phyloP scores from a whole-genome alignment of 1,140 invertebrate species.

The Drosophila tsacasi region DNA sequence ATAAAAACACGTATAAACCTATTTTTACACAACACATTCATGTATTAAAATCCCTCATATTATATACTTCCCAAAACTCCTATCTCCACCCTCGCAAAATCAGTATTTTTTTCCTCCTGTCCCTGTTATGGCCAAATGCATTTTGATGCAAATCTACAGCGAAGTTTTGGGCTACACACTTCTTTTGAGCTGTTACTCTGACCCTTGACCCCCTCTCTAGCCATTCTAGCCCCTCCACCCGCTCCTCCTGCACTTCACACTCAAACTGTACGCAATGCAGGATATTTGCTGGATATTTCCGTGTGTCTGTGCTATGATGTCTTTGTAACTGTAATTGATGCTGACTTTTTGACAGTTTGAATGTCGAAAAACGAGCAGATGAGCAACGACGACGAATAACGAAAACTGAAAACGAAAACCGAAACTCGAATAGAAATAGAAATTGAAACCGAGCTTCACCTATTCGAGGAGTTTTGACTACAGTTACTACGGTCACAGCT shows the following conservation, averaged over 20 bases:
- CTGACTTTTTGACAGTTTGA: constrained; percentile 84
- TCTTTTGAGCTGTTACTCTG: constrained; percentile 61
- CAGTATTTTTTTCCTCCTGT: constrained; percentile 13
- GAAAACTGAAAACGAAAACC: constrained; percentile 48
- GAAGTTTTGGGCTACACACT: constrained; percentile 62
- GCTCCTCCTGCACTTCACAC: constrained; percentile 26
- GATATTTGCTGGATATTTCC: constrained; percentile 26
- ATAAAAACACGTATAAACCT: too few relatives aligned
- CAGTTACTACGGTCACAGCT: constrained; percentile 9
- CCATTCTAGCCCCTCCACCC: not conserved
- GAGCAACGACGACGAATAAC: constrained; percentile 41
- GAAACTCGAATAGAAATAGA: constrained; percentile 20
- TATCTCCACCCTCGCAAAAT: constrained; percentile 28
- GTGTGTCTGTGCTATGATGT: constrained; percentile 57
- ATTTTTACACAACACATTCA: not conserved
- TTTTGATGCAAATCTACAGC: constrained; percentile 77
- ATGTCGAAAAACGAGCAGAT: constrained; percentile 76
- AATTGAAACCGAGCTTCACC: constrained; percentile 37
- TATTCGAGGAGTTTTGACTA: constrained; percentile 37
- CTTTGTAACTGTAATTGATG: constrained; percentile 82
- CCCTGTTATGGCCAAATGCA: constrained; percentile 67
- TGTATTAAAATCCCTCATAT: not conserved
- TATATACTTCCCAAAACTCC: not conserved
- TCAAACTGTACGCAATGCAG: constrained; percentile 37
- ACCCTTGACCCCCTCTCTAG: constrained; percentile 6